Conservation (phyloP, 2,113 vertebrate species). For the Phyllostomus hastatus region DNA sequence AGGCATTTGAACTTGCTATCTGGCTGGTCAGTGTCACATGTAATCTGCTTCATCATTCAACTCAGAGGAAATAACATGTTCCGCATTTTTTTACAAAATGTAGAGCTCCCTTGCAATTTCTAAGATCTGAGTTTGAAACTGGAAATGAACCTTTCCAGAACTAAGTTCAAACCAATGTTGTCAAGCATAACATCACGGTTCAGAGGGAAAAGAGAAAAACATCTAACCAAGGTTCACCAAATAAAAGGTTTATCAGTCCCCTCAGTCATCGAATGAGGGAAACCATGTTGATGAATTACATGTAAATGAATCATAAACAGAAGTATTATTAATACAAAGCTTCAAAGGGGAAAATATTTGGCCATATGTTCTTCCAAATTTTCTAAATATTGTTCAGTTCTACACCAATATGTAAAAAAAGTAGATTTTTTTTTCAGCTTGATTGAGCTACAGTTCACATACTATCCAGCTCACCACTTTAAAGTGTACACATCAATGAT, state of each 20-base stretch:
- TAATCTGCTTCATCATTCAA: slow-evolving; percentile 62
- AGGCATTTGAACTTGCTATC: slow-evolving; percentile 59
- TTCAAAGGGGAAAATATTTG: slow-evolving; percentile 39
- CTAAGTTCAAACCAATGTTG: slow-evolving; percentile 70
- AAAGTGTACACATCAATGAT: not conserved
- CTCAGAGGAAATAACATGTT: slow-evolving; percentile 66
- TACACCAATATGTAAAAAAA: not conserved
- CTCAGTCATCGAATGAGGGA: slow-evolving; percentile 36
- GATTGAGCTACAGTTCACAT: not conserved
- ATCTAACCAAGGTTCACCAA: slow-evolving; percentile 37
- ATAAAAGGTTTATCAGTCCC: slow-evolving; percentile 36
- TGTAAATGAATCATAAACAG: slow-evolving; percentile 52
- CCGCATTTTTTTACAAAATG: slow-evolving; percentile 60
- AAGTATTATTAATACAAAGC: not conserved
- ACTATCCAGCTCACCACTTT: not conserved
- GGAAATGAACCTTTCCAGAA: slow-evolving; percentile 75
- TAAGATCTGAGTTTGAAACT: slow-evolving; percentile 61
- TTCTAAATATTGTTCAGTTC: slow-evolving; percentile 30
- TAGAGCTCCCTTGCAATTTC: slow-evolving; percentile 40
- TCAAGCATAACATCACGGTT: slow-evolving; percentile 51
- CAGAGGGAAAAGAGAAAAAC: slow-evolving; percentile 48
- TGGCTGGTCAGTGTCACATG: slow-evolving; percentile 57
- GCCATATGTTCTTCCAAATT: not conserved
- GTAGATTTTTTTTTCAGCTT: not conserved
- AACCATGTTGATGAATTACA: slow-evolving; percentile 39